Conservation (phyloP, 1,140 invertebrate genomes). For the Apolygus lucorum region DNA sequence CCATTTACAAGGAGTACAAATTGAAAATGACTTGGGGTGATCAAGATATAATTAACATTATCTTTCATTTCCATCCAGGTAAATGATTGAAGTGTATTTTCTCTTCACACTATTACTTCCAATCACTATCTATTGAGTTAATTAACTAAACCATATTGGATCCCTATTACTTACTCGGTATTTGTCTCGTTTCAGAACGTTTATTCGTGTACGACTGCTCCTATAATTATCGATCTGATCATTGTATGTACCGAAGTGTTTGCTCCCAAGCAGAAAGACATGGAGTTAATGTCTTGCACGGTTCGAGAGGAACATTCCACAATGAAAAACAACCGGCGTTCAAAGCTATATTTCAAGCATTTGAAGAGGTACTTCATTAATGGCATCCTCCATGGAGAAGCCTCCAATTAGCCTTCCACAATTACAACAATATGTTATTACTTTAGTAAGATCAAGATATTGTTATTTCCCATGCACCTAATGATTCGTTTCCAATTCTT, state of each 20-base stretch:
- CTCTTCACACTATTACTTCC: background rate
- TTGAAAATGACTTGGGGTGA: slow-evolving; percentile 91
- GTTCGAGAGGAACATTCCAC: slow-evolving; percentile 76
- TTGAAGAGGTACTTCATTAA: slow-evolving; percentile 48
- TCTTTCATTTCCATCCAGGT: slow-evolving; percentile 83
- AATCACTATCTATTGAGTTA: background rate
- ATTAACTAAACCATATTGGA: background rate
- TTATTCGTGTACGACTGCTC: slow-evolving; percentile 74
- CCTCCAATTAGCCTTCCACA: too few relatives aligned
- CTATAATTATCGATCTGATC: slow-evolving; percentile 88
- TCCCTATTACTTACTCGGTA: background rate
- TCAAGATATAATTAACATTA: slow-evolving; percentile 94
- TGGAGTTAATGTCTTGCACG: slow-evolving; percentile 82
- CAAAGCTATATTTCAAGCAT: slow-evolving; percentile 59
- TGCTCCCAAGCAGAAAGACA: slow-evolving; percentile 63
- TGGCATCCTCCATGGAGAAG: too few relatives aligned
- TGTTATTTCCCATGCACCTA: too few relatives aligned
- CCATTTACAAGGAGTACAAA: slow-evolving; percentile 77
- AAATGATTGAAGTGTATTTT: slow-evolving; percentile 5
- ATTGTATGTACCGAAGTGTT: slow-evolving; percentile 87
- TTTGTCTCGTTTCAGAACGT: slow-evolving; percentile 53
- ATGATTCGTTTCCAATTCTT: slow-evolving; percentile 19
- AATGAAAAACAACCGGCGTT: slow-evolving; percentile 80
- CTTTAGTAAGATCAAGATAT: too few relatives aligned
- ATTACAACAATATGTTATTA: too few relatives aligned